Evolutionary conservation across 2,888 invertebrate genomes (phyloP).

Genomic region (Pardosa pseudoannulata): DNA sequence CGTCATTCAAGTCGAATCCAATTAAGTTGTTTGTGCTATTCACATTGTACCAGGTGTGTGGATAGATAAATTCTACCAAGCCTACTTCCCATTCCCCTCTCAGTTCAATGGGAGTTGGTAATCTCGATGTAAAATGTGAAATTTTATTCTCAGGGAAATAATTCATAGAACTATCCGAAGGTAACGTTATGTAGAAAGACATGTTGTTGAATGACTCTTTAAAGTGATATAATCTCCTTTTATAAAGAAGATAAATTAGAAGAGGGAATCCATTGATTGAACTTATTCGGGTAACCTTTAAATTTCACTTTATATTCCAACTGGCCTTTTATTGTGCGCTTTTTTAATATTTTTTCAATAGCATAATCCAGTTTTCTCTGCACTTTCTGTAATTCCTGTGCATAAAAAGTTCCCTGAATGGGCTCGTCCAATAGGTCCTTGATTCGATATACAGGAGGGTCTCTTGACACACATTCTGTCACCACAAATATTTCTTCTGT

Average conservation of each 20-base stretch:
- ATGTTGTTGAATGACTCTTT: background rate
- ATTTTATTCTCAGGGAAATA: no score
- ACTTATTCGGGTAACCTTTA: no score
- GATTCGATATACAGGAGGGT: background rate
- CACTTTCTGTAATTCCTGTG: background rate
- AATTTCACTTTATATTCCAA: no score
- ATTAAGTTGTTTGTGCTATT: constrained; percentile 17
- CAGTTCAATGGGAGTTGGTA: constrained; percentile 14
- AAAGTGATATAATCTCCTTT: background rate
- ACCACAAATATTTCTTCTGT: constrained; percentile 37
- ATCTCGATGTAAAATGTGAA: constrained; percentile 11
- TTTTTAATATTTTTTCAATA: constrained; percentile 27
- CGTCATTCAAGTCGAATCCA: background rate
- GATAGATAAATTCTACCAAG: constrained; percentile 19
- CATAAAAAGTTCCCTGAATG: background rate
- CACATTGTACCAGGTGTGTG: constrained; percentile 24
- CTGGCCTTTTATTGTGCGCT: background rate
- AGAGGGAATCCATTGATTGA: constrained; percentile 16
- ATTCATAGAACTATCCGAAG: no score
- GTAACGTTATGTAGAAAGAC: constrained; percentile 27
- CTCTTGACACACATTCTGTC: constrained; percentile 27
- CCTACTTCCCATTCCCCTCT: constrained; percentile 23
- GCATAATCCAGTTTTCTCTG: no score
- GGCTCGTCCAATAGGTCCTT: constrained; percentile 24
- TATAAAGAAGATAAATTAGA: constrained; percentile 6